Evolutionary conservation across 1,140 invertebrate species (phyloP).

Genomic region (Solenopsis invicta): DNA sequence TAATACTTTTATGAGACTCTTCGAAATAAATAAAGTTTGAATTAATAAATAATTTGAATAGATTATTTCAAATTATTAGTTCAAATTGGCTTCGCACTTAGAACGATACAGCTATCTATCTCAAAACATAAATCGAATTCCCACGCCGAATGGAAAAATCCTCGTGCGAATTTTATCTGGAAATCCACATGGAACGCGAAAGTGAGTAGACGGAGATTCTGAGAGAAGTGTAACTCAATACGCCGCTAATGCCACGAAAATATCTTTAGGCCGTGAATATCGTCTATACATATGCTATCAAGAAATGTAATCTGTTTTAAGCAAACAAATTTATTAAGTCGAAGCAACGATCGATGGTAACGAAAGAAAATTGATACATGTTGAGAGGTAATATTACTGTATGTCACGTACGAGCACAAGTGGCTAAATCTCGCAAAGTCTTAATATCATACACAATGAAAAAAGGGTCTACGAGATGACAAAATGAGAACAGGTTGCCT

Average conservation of each 20-base stretch:
- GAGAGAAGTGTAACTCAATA: constrained; percentile 68
- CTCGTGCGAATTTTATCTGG: constrained; percentile 78
- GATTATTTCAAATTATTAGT: neutral
- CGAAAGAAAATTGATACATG: constrained; percentile 12
- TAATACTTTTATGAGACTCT: neutral
- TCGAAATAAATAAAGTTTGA: constrained; percentile 1
- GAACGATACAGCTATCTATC: constrained; percentile 11
- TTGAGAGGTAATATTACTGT: neutral
- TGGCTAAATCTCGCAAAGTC: constrained; percentile 10
- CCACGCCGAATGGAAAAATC: constrained; percentile 74
- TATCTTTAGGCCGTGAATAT: constrained; percentile 64
- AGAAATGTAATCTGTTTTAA: neutral
- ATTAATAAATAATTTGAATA: constrained; percentile 1
- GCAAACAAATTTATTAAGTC: constrained; percentile 38
- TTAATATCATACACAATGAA: constrained; percentile 26
- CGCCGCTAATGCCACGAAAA: constrained; percentile 64
- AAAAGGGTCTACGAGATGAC: constrained; percentile 9
- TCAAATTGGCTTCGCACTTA: neutral
- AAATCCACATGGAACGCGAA: constrained; percentile 64
- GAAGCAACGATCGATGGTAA: neutral
- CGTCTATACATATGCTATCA: neutral
- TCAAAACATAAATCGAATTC: constrained; percentile 63
- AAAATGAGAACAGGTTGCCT: constrained; percentile 11
- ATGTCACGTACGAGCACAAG: neutral
- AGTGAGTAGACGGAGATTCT: constrained; percentile 55